Evolutionary conservation across 2,797 vertebrate genomes (phyloP).

Genomic region (Pipistrellus nathusii): DNA sequence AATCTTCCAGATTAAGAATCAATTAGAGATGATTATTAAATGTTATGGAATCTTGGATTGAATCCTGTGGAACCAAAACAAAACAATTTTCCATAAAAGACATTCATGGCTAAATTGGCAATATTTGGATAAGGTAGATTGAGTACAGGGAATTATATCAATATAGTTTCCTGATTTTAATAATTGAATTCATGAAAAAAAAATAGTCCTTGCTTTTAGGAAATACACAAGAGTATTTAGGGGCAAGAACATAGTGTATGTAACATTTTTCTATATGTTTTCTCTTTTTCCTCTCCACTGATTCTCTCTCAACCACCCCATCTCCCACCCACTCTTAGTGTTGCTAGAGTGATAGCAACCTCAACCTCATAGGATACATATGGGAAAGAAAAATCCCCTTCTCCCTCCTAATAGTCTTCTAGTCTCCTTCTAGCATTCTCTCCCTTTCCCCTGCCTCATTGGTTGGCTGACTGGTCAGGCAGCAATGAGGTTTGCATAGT

Average conservation of each 20-base stretch:
- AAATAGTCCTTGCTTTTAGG: background rate
- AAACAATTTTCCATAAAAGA: background rate
- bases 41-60: background rate
- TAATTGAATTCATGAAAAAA: background rate
- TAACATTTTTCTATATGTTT: background rate
- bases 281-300: background rate
- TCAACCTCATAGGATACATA: background rate
- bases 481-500: background rate
- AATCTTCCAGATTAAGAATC: background rate
- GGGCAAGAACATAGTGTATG: background rate
- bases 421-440: background rate
- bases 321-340: background rate
- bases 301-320: background rate
- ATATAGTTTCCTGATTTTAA: conserved; percentile 7
- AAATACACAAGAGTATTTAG: background rate
- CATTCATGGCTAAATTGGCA: background rate
- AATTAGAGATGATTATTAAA: background rate
- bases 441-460: background rate
- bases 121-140: background rate
- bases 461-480: background rate
- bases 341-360: background rate
- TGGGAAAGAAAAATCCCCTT: background rate
- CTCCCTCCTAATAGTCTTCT: background rate
- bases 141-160: background rate
- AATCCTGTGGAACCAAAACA: background rate